phyloP scores from a whole-genome alignment of 2,113 vertebrate species.

The Accipiter virgatus region DNA sequence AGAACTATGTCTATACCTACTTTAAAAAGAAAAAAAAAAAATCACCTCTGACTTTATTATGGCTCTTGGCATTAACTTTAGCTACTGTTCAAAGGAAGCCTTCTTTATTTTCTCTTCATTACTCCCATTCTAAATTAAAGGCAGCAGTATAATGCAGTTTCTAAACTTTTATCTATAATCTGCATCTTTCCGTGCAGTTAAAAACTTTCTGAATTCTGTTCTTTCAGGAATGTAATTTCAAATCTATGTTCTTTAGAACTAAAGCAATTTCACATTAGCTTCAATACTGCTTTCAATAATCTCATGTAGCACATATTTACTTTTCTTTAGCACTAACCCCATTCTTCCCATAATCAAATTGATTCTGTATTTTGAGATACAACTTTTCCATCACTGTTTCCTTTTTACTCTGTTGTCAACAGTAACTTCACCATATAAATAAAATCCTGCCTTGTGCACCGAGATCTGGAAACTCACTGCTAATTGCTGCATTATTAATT shows the following conservation, averaged over 20 bases:
- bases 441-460: neutral
- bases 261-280: neutral
- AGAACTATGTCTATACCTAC: neutral
- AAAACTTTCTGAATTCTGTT: neutral
- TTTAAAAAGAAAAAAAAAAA: neutral
- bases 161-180: neutral
- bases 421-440: neutral
- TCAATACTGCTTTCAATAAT: neutral
- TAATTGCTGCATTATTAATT: slow-evolving; percentile 53
- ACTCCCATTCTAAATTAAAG: neutral
- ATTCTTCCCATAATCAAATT: neutral
- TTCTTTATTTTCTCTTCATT: neutral
- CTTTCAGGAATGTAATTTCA: neutral
- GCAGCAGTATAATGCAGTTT: neutral
- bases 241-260: neutral
- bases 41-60: neutral
- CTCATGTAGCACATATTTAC: neutral
- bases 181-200: neutral
- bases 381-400: neutral
- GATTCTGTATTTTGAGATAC: neutral
- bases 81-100: accelerated
- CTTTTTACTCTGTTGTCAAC: neutral
- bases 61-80: neutral
- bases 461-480: neutral
- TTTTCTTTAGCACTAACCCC: neutral